Conservation (phyloP, 2,888 invertebrate species). For the Synergus umbraculus region DNA sequence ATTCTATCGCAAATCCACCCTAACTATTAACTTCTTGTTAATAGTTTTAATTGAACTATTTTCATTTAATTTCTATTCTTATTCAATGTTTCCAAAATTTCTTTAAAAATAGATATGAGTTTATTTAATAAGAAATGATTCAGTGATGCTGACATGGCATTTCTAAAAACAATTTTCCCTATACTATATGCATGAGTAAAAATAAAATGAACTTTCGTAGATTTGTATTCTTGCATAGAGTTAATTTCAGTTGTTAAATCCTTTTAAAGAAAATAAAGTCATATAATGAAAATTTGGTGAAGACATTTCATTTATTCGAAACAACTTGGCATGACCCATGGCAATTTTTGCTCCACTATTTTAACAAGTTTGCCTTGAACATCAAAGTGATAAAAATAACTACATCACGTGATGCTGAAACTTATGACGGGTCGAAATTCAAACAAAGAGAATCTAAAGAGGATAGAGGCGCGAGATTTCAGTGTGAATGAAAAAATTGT, state of each 20-base stretch:
- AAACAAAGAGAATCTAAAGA: conserved; percentile 19
- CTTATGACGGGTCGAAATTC: conserved; percentile 49
- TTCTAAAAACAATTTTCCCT: background rate
- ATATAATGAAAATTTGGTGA: background rate
- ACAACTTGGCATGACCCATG: conserved; percentile 38
- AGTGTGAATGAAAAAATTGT: no score
- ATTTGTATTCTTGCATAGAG: background rate
- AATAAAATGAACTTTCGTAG: background rate
- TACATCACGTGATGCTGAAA: conserved; percentile 55
- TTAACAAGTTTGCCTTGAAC: conserved; percentile 56
- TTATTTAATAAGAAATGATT: background rate
- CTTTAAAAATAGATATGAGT: background rate
- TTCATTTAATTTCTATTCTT: background rate
- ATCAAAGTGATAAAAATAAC: conserved; percentile 60
- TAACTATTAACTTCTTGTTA: background rate
- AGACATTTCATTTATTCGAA: conserved; percentile 33
- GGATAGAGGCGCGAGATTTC: conserved; percentile 2
- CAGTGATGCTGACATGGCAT: background rate
- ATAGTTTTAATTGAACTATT: background rate
- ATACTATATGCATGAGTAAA: background rate
- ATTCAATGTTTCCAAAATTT: background rate
- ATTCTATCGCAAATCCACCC: background rate
- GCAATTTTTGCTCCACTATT: conserved; percentile 33
- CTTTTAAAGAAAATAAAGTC: background rate
- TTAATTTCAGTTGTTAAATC: background rate